phyloP scores from a whole-genome alignment of 2,113 vertebrate genomes.

The Struthio camelus region DNA sequence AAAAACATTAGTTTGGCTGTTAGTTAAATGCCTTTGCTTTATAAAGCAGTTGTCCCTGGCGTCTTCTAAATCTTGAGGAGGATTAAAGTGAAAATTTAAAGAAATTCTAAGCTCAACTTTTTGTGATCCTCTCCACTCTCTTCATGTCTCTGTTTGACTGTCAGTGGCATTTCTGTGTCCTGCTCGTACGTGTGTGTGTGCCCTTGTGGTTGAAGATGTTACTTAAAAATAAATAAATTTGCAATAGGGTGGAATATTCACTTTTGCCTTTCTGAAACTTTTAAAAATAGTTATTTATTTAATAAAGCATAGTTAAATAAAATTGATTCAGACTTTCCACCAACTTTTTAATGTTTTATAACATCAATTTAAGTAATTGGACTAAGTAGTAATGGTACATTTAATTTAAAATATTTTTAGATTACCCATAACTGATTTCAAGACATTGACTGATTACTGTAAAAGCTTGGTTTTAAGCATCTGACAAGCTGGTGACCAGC shows the following conservation, averaged over 20 bases:
- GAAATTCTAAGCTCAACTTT: background rate
- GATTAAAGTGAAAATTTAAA: background rate
- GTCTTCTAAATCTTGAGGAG: background rate
- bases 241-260: background rate
- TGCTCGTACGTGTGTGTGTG: background rate
- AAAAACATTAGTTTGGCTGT: background rate
- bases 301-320: background rate
- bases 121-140: background rate
- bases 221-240: background rate
- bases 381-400: slow-evolving; percentile 12
- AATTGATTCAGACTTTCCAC: background rate
- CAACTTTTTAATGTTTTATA: background rate
- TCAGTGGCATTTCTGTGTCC: background rate
- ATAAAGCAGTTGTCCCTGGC: background rate
- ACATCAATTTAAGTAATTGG: slow-evolving; percentile 6
- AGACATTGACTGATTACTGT: slow-evolving; percentile 53
- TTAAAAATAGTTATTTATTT: background rate
- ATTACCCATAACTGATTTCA: slow-evolving; percentile 28
- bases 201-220: background rate
- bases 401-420: slow-evolving; percentile 57
- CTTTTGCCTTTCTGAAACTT: background rate
- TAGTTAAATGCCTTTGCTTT: background rate
- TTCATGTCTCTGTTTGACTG: background rate
- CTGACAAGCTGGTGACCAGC: slow-evolving; percentile 59
- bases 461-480: slow-evolving; percentile 41